phyloP scores from a whole-genome alignment of 2,113 vertebrate species.

The Phoenicopterus ruber region DNA sequence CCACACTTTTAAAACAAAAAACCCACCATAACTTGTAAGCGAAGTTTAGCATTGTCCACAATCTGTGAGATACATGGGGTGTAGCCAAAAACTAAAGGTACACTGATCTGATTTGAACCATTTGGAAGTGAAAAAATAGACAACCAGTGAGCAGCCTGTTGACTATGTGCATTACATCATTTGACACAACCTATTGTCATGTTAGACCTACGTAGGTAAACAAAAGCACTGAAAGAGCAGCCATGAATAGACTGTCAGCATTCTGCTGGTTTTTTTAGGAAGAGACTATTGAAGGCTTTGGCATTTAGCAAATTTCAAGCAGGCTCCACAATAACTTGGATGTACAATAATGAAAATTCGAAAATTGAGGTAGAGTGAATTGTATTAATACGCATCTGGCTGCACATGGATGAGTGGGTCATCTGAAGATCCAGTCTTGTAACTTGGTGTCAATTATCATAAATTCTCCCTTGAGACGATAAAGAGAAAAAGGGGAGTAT shows the following conservation, averaged over 20 bases:
- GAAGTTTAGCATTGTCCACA: background rate
- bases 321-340: background rate
- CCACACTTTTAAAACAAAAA: background rate
- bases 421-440: background rate
- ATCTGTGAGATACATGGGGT: background rate
- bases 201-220: background rate
- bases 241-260: background rate
- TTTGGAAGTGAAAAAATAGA: background rate
- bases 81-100: background rate
- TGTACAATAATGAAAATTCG: background rate
- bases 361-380: background rate
- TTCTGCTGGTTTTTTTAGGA: background rate
- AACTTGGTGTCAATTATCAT: background rate
- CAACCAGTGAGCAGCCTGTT: background rate
- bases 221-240: background rate
- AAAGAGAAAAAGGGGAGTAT: background rate
- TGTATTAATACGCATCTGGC: rapidly evolving
- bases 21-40: background rate
- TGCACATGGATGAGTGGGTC: background rate
- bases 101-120: background rate
- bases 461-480: background rate
- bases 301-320: background rate
- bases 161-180: background rate
- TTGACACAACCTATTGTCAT: background rate
- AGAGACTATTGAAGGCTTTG: background rate